Evolutionary conservation across 2,888 invertebrate species (phyloP), one percentile per base, ranked within the genome.

Genomic region (Cancer borealis): DNA sequence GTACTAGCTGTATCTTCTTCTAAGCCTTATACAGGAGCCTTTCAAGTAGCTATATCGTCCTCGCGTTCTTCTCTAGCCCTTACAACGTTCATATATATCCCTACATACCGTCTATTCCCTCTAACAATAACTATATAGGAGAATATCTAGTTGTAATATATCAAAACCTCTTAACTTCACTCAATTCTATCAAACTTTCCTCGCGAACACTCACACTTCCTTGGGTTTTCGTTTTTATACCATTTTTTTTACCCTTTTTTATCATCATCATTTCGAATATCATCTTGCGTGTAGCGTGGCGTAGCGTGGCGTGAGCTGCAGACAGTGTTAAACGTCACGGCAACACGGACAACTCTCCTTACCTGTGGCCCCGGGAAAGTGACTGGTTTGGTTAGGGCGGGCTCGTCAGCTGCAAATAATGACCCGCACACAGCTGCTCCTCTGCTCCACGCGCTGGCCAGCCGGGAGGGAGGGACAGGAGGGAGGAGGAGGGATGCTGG

Each of bases 371-470:
- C 60, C 8, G 73, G 73, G 26, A 73, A 10, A 73, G 73, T 73
- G 73, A 26, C 8, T 26, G n/a, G 73, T 73, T 10, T 60, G 73
- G 73, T n/a, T 21, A n/a, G n/a, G 26, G 73, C 10, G 26, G 73
- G n/a, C 26, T 73, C 73, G 73, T 73, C 73, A 73, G 73, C 73
- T 73, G 73, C 73, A 26, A 26, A 73, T 73, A 73, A 73, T 73
- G 73, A 73, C 73, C 73, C 73, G 73, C n/a, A 26, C n/a, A 73
- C 73, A 73, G n/a, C 73, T 73, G 73, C 26, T 26, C 26, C 73
- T n/a, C 73, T 73, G 26, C 26, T 73, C 73, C 73, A 73, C 73
- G 73, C 73, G 73, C 73, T 73, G 73, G 73, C 73, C 73, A 73
- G 14, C 39, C 10, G 73, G 26, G 73, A 79, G 73, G 26, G n/a